Percentiles rank a stretch among this genome's conserved stretches.
These are phyloP conservation scores for Poecilus cupreus DNA, from an alignment of 2,888 invertebrate species.

Conservation along the genomic window DNA sequence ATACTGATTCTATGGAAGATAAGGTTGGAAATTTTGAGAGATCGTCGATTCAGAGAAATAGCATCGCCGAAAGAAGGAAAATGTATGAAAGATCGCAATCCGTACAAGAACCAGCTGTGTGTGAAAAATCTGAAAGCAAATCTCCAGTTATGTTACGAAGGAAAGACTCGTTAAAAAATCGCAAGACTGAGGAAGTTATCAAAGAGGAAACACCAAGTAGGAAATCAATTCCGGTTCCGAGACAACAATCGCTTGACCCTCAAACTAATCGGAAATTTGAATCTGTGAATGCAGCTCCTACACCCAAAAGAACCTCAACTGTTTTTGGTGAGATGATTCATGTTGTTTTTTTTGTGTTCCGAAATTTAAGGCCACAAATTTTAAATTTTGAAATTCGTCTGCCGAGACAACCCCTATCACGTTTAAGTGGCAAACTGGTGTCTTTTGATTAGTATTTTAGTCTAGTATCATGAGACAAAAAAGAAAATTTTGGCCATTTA, in stretches of 20 bases:
- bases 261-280: constrained; percentile 70
- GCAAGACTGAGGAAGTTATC: constrained; percentile 74
- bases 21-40: constrained; percentile 76
- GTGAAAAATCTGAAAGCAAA: constrained; percentile 78
- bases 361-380: too few species aligned
- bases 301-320: constrained; percentile 89
- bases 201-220: constrained; percentile 70
- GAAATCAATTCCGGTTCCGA: constrained; percentile 72
- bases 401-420: too few species aligned
- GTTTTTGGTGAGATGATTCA: constrained; percentile 90
- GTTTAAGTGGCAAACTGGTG: too few species aligned
- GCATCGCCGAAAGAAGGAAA: constrained; percentile 86
- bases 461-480: too few species aligned
- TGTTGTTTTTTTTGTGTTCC: too few species aligned
- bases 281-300: constrained; percentile 74
- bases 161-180: constrained; percentile 81
- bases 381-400: too few species aligned
- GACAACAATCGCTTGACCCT: constrained; percentile 74
- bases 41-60: constrained; percentile 79
- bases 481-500: too few species aligned
- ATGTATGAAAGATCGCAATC: constrained; percentile 87
- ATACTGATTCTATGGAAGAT: constrained; percentile 75
- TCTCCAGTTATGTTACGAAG: constrained; percentile 86
- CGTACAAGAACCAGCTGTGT: constrained; percentile 74
- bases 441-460: too few species aligned